Base-by-base conservation (phyloP, 1,140 invertebrate species). In the Solenopsis invicta region DNA sequence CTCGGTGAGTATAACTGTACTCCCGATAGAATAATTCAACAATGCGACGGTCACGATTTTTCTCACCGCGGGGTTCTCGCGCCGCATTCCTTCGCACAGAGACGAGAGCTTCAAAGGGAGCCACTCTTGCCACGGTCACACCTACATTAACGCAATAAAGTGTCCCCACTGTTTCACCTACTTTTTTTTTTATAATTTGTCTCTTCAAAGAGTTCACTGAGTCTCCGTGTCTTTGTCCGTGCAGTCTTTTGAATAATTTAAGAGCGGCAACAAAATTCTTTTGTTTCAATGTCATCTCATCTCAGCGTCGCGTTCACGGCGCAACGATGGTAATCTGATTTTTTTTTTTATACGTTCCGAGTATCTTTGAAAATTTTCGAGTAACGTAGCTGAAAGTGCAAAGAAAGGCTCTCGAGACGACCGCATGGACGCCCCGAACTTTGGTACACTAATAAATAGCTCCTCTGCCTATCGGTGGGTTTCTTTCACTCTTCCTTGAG, bases 1-100 rank as follows among this genome's bases (percentile, higher is more conserved):
- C 45, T 37, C 69, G 64, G 72, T 86, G 45, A 85, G 66, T 37
- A 87, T 90, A 89, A 90, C 89, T 89, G 86, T 89, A 90, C 80
- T 85, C 24, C 4, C 61, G 61, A 89, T 75, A 87, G 88, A 87
- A 87, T 90, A 59, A 29, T 50, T 61, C 61, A 69, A 78, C 74
- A 80, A 21, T 48, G 66, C 41, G 41, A 9, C 24, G 21, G 41
- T 56, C 45, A 61, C 41, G 56, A 77, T 61, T 62, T 86, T 71
- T 86, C 52, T 80, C 64, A 66, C 48, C 34, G 24, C 41, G 48
- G n/a, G 41, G 41, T 50, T 50, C 61, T 45, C n/a, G 21, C 71
- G 12, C 2, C 56, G 56, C 71, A 76, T 85, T 82, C 37, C 12
- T 21, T 24, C 34, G 18, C 56, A 21, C 37, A 48, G 75, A 77